These are phyloP conservation scores for Pygoscelis adeliae DNA, from an alignment of 2,113 vertebrate genomes.

Conservation along the genomic window DNA sequence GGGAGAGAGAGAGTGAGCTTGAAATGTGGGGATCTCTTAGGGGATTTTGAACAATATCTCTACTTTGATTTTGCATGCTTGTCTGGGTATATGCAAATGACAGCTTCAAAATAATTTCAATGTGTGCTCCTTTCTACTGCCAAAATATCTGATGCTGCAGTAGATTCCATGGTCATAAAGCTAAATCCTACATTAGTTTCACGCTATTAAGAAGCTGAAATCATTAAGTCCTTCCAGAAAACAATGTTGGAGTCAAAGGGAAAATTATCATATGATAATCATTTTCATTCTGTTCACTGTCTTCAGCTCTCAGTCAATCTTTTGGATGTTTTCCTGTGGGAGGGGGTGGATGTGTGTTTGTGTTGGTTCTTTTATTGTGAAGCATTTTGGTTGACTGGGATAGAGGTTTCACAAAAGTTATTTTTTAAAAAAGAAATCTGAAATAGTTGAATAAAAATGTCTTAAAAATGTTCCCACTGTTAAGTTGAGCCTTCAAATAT, in stretches of 20 bases:
- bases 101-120: slow-evolving; percentile 9
- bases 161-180: neutral
- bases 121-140: neutral
- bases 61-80: slow-evolving; percentile 15
- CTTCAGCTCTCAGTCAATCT: neutral
- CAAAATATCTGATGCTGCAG: slow-evolving; percentile 5
- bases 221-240: neutral
- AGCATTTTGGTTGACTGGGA: neutral
- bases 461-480: neutral
- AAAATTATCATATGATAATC: neutral
- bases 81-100: neutral
- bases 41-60: slow-evolving; percentile 3
- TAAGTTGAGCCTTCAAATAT: neutral
- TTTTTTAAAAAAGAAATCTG: neutral
- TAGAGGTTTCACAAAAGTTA: neutral
- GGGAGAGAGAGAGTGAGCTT: neutral
- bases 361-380: neutral
- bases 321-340: neutral
- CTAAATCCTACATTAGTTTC: neutral
- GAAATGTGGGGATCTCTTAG: neutral
- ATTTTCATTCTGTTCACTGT: slow-evolving; percentile 1
- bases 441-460: neutral
- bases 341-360: neutral
- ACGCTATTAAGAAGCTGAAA: neutral
- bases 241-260: neutral